Conservation (phyloP, 2,888 invertebrate genomes). For the Anodontia alba region DNA sequence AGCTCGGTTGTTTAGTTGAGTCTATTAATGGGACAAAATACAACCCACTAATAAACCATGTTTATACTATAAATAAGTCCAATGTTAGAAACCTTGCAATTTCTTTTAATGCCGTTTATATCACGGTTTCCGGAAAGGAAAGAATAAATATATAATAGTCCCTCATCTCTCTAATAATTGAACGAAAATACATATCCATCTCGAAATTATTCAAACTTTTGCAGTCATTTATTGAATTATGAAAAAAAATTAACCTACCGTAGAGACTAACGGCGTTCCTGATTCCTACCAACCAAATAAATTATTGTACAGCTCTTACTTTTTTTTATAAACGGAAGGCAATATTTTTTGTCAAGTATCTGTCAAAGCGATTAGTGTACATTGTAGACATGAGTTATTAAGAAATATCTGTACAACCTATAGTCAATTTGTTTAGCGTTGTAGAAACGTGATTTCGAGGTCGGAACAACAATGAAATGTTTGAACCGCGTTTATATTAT, state of each 20-base stretch:
- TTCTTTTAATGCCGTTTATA: too few species aligned
- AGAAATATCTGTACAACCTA: background rate
- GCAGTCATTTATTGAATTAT: too few species aligned
- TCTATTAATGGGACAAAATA: too few species aligned
- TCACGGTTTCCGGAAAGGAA: too few species aligned
- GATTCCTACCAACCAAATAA: background rate
- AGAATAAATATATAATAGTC: too few species aligned
- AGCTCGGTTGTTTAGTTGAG: too few species aligned
- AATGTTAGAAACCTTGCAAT: too few species aligned
- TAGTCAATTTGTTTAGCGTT: background rate
- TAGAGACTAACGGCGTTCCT: background rate
- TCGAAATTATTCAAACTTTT: too few species aligned
- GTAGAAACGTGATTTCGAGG: slow-evolving; percentile 7
- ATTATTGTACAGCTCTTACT: background rate
- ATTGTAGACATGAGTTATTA: slow-evolving; percentile 7
- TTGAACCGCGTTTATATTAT: background rate
- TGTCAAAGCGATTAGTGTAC: slow-evolving; percentile 11
- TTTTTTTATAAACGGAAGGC: background rate
- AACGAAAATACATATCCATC: too few species aligned
- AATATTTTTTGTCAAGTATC: slow-evolving; percentile 1
- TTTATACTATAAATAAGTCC: too few species aligned
- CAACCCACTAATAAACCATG: too few species aligned
- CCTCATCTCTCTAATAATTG: too few species aligned
- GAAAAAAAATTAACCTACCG: background rate
- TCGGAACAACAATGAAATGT: background rate